A percentile compares a stretch with the other conserved stretches of the same genome.
Conservation (phyloP, 2,888 invertebrate species). For the Plutella xylostella region DNA sequence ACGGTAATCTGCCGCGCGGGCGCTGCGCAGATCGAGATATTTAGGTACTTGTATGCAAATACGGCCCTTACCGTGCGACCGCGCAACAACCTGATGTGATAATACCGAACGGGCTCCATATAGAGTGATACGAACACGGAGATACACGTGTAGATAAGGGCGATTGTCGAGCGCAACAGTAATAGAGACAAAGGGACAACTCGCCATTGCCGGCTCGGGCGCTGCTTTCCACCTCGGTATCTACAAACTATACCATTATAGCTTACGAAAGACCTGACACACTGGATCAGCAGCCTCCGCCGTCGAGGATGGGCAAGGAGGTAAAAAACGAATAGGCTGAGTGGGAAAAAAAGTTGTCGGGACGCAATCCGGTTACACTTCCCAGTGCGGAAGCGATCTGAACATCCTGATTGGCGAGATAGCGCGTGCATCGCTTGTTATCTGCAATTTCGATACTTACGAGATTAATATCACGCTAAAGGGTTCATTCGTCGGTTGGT, state of each 20-base stretch:
- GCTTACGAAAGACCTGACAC: constrained; percentile 10
- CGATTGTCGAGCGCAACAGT: constrained; percentile 39
- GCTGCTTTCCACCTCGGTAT: constrained; percentile 17
- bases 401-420: constrained; percentile 30
- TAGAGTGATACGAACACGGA: constrained; percentile 56
- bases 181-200: constrained; percentile 61
- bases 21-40: constrained; percentile 54
- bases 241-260: constrained; percentile 22
- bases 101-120: constrained; percentile 57
- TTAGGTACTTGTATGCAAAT: constrained; percentile 63
- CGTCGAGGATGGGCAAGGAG: constrained; percentile 33
- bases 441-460: constrained; percentile 29
- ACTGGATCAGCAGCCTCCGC: constrained; percentile 24
- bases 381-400: constrained; percentile 31
- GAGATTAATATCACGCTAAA: constrained; percentile 33
- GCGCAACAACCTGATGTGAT: constrained; percentile 56
- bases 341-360: constrained; percentile 30
- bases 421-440: constrained; percentile 30
- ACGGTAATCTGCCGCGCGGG: constrained; percentile 50
- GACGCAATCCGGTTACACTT: constrained; percentile 43
- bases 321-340: too few relatives aligned
- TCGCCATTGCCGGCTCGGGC: constrained; percentile 29
- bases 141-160: constrained; percentile 61
- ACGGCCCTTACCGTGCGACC: constrained; percentile 57
- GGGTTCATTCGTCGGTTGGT: constrained; percentile 24